Conservation (phyloP, 2,888 invertebrate species). For the Heliconius charithonia region DNA sequence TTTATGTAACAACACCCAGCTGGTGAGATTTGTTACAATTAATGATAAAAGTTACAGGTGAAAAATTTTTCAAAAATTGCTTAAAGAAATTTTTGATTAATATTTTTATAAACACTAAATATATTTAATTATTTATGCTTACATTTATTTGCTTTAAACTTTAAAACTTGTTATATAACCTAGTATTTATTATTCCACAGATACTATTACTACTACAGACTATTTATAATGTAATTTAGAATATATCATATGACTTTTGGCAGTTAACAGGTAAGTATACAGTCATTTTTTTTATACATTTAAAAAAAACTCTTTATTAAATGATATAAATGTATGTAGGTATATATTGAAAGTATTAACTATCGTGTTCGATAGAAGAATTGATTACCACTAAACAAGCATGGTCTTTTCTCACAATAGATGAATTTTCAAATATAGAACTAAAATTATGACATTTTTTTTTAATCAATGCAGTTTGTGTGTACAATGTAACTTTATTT, state of each 20-base stretch:
- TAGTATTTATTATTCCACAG: background rate
- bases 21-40: background rate
- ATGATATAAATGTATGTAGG: background rate
- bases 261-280: conserved; percentile 3
- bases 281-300: background rate
- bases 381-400: background rate
- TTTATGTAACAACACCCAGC: background rate
- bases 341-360: background rate
- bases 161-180: background rate
- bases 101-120: conserved; percentile 6
- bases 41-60: background rate
- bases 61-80: background rate
- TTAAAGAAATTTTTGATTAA: background rate
- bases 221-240: conserved; percentile 4
- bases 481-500: background rate
- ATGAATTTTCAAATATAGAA: background rate
- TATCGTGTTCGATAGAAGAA: background rate
- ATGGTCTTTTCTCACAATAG: too few relatives aligned
- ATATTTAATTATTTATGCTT: background rate
- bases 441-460: background rate
- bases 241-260: conserved; percentile 18
- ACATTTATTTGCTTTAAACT: background rate
- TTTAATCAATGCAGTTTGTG: too few relatives aligned
- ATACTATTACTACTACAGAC: too few relatives aligned
- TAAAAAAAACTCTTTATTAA: background rate